These are phyloP conservation scores for Turritopsis rubra DNA, from an alignment of 30 jellyfish, hydroid and myxozoan genomes.

Conservation along the genomic window DNA sequence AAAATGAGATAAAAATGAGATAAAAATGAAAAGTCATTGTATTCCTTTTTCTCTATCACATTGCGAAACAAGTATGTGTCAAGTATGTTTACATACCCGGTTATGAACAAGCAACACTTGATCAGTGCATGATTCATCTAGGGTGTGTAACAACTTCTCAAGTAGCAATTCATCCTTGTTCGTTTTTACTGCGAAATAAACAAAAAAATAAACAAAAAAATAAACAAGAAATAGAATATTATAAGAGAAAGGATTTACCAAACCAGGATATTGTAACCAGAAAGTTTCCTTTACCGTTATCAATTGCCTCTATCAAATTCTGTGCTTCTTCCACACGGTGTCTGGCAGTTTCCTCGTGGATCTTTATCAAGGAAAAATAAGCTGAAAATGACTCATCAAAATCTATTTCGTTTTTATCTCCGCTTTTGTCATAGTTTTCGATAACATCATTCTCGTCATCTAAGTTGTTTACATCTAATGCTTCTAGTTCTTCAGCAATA, in stretches of 20 bases:
- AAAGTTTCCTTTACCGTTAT: not conserved
- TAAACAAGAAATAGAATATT: too few relatives aligned
- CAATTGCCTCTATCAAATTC: not conserved
- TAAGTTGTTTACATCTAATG: not conserved
- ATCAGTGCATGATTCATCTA: not conserved
- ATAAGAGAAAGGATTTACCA: not conserved
- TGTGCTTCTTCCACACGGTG: not conserved
- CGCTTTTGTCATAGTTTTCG: not conserved
- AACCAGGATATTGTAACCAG: not conserved
- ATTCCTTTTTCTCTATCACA: too few relatives aligned
- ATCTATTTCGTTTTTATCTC: not conserved
- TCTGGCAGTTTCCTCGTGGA: not conserved
- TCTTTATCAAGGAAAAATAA: not conserved
- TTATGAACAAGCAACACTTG: not conserved
- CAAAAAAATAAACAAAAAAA: not conserved
- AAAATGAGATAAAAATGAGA: too few relatives aligned
- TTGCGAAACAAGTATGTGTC: too few relatives aligned
- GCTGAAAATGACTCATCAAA: not conserved
- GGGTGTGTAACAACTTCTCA: not conserved
- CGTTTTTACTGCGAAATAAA: not conserved
- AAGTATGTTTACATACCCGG: not conserved
- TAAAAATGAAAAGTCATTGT: too few relatives aligned
- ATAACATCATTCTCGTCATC: not conserved
- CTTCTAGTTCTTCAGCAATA: not conserved
- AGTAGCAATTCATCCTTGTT: not conserved